Conservation (phyloP, 2,113 vertebrate genomes). For the Neodon shergylaensis region DNA sequence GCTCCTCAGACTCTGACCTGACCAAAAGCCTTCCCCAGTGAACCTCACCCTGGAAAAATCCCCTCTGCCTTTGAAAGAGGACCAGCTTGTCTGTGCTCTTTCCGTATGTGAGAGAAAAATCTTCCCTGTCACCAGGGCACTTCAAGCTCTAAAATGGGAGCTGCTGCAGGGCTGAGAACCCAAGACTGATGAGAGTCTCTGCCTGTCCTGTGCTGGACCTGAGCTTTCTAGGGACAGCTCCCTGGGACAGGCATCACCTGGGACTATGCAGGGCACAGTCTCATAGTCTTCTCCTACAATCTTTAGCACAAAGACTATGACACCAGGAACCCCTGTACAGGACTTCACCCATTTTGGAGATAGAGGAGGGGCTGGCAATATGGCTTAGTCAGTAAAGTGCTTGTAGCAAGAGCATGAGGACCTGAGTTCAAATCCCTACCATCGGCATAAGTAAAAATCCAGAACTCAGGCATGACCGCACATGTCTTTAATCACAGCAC, state of each 20-base stretch:
- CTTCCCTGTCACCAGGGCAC: background rate
- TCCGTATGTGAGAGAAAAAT: background rate
- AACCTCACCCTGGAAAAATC: background rate
- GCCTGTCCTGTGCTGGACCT: background rate
- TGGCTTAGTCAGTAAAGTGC: background rate
- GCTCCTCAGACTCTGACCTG: background rate
- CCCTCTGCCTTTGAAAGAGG: background rate
- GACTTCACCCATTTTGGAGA: background rate
- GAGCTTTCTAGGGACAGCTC: background rate
- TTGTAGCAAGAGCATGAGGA: background rate
- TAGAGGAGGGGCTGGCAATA: background rate
- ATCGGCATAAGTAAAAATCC: background rate
- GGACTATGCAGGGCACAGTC: background rate
- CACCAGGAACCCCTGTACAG: background rate
- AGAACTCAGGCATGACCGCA: background rate
- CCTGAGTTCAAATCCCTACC: background rate
- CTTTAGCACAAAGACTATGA: background rate
- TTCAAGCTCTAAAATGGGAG: background rate
- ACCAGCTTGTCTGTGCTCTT: background rate
- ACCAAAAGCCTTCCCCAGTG: background rate
- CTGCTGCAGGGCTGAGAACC: background rate
- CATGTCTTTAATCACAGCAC: background rate
- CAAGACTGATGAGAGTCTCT: background rate
- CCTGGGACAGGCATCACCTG: background rate
- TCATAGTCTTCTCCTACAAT: background rate